phyloP scores from a whole-genome alignment of 2,888 invertebrate genomes.

The Boloria euphrosyne region DNA sequence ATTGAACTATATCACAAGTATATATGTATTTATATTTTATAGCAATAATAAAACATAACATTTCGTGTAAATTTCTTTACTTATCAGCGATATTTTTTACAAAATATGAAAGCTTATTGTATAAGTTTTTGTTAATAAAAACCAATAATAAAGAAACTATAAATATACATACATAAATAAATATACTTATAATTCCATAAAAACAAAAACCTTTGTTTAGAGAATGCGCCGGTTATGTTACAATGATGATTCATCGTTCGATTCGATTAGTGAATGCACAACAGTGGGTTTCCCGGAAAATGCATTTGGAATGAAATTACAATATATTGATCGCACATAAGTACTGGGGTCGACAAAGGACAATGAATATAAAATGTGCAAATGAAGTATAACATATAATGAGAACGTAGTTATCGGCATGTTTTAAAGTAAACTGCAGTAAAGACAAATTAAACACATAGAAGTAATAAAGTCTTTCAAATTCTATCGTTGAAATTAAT shows the following conservation, averaged over 20 bases:
- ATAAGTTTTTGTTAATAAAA: too few species aligned
- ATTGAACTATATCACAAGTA: too few species aligned
- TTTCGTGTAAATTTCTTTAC: too few species aligned
- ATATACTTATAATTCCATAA: not conserved
- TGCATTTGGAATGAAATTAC: slow-evolving; percentile 33
- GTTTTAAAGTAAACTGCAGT: slow-evolving; percentile 2
- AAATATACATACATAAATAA: too few species aligned
- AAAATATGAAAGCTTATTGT: too few species aligned
- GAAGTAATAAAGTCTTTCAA: too few species aligned
- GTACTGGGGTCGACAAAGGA: not conserved
- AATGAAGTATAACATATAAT: not conserved
- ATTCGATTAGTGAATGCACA: slow-evolving; percentile 56
- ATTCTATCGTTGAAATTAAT: too few species aligned
- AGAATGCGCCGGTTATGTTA: slow-evolving; percentile 63
- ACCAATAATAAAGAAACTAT: too few species aligned
- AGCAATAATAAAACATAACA: too few species aligned
- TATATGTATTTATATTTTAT: too few species aligned
- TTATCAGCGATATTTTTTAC: too few species aligned
- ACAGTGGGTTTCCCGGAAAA: slow-evolving; percentile 59
- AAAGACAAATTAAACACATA: too few species aligned
- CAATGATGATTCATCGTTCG: slow-evolving; percentile 73
- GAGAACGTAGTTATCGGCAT: not conserved
- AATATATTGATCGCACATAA: slow-evolving; percentile 24
- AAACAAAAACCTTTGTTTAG: slow-evolving; percentile 49
- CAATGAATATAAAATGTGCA: not conserved